These are phyloP conservation scores for Ctenoplectra terminalis DNA, from an alignment of 1,140 invertebrate genomes.

Conservation along the genomic window DNA sequence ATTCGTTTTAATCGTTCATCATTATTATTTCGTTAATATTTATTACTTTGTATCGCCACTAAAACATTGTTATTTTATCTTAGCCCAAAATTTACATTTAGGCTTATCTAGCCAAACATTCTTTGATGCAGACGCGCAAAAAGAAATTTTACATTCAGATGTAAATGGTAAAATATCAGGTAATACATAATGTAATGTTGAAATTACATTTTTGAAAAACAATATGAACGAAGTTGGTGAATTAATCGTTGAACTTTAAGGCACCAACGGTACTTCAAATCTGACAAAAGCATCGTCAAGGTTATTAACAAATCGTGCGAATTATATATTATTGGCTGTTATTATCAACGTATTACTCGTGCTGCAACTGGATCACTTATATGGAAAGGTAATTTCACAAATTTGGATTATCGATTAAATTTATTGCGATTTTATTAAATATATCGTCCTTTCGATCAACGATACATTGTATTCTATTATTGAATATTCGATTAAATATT, in stretches of 20 bases:
- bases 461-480: background rate
- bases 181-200: background rate
- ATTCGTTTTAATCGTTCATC: no score
- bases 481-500: slow-evolving; percentile 29
- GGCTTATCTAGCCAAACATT: background rate
- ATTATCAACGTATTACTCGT: slow-evolving; percentile 71
- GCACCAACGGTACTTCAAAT: background rate
- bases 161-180: slow-evolving; percentile 15
- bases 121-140: background rate
- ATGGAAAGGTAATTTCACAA: slow-evolving; percentile 70
- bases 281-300: background rate
- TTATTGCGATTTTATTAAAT: background rate
- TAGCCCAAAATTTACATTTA: background rate
- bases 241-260: background rate
- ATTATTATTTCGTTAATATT: background rate
- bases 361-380: slow-evolving; percentile 64
- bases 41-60: background rate
- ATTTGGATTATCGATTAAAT: slow-evolving; percentile 17
- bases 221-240: background rate
- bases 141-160: background rate
- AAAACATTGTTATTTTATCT: background rate
- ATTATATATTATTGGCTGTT: slow-evolving; percentile 65
- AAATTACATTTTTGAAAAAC: background rate
- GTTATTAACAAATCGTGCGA: slow-evolving; percentile 59
- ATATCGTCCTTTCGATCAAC: no score